Evolutionary conservation across 2,888 invertebrate genomes (phyloP).

Genomic region (Noctua pronuba): DNA sequence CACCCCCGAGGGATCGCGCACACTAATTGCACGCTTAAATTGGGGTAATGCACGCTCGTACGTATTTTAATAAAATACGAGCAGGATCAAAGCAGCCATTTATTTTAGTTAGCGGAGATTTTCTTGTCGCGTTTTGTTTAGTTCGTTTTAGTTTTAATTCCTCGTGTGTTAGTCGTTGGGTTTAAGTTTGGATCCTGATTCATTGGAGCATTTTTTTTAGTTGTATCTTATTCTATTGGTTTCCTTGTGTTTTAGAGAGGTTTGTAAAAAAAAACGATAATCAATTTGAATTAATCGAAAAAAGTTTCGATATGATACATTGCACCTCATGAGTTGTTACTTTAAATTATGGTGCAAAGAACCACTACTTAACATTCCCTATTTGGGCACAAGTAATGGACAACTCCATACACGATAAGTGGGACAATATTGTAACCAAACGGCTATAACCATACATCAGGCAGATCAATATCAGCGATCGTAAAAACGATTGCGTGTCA

Average conservation of each 20-base stretch:
- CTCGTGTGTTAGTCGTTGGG: slow-evolving; percentile 17
- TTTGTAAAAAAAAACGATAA: background rate
- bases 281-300: background rate
- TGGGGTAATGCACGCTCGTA: slow-evolving; percentile 88
- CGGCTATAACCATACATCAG: slow-evolving; percentile 41
- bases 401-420: slow-evolving; percentile 28
- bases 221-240: background rate
- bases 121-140: slow-evolving; percentile 73
- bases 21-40: slow-evolving; percentile 89
- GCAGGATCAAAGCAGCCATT: slow-evolving; percentile 85
- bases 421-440: slow-evolving; percentile 29
- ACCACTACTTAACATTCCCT: background rate
- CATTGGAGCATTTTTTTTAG: background rate
- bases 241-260: too few species aligned
- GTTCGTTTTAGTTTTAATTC: slow-evolving; percentile 51
- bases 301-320: slow-evolving; percentile 3
- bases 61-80: slow-evolving; percentile 88
- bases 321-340: background rate
- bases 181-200: slow-evolving; percentile 22
- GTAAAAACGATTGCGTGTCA: slow-evolving; percentile 75
- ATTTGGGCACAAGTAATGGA: slow-evolving; percentile 27
- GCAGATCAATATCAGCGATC: slow-evolving; percentile 55
- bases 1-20: slow-evolving; percentile 75
- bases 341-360: slow-evolving; percentile 5
- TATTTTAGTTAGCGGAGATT: slow-evolving; percentile 85